These are phyloP conservation scores for Recurvirostra avosetta DNA, from an alignment of 2,113 vertebrate species.

Conservation along the genomic window DNA sequence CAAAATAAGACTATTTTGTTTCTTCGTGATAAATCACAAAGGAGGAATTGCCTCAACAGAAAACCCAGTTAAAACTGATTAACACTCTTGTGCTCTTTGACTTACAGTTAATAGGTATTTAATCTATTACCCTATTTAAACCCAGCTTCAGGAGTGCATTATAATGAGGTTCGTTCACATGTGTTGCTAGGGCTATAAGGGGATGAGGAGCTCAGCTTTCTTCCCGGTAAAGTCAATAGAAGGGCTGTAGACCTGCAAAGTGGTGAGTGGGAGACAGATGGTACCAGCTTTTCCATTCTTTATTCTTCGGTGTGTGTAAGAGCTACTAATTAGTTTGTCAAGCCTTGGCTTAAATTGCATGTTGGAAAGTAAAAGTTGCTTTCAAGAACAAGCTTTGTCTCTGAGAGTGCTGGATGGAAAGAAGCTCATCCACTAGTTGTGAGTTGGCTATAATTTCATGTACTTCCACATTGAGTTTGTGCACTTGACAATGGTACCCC, in stretches of 20 bases:
- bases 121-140: background rate
- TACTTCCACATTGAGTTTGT: background rate
- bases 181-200: background rate
- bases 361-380: background rate
- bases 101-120: slow-evolving; percentile 48
- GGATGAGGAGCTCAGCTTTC: background rate
- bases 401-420: background rate
- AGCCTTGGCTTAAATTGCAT: background rate
- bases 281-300: background rate
- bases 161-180: background rate
- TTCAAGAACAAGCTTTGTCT: background rate
- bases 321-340: background rate
- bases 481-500: background rate
- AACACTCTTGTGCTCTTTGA: slow-evolving; percentile 24
- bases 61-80: slow-evolving; percentile 54
- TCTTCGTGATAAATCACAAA: slow-evolving; percentile 48
- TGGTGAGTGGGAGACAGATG: background rate
- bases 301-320: background rate
- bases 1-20: slow-evolving; percentile 47
- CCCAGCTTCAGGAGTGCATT: background rate
- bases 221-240: background rate
- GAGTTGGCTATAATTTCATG: background rate
- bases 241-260: background rate
- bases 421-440: background rate
- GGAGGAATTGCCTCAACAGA: slow-evolving; percentile 32